Evolutionary conservation across 2,113 vertebrate genomes (phyloP), one percentile per base, ranked within the genome.

Genomic region (Climacteris rufus): DNA sequence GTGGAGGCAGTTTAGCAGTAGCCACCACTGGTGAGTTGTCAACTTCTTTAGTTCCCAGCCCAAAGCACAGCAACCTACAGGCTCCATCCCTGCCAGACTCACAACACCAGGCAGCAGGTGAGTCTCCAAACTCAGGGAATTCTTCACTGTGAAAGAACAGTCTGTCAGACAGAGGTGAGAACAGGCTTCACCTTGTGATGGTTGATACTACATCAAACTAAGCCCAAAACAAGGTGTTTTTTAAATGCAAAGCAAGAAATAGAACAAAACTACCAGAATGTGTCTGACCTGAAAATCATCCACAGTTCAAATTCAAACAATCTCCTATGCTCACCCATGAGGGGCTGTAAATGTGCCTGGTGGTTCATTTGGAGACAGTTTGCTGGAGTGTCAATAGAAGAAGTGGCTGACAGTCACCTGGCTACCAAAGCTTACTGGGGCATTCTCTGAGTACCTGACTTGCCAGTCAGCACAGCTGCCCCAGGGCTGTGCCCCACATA

Each of bases 401-500:
- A 54, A 53, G 54, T 23, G 57, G 9, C 40, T 77, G 63, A 7
- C 22, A 20, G 60, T 78, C 50, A 24, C 11, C 35, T 14, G 16
- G 15, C 25, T 56, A 16, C 57, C 72, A 44, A 7, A 52, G 35
- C 12, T 31, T 15, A 3, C 23, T 42, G 47, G n/a, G 63, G 47
- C 14, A 54, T 28, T 37, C 30, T 47, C 70, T 49, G n/a, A 47
- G 19, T 42, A 4, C 39, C 6, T 59, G 27, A 49, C 53, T 28
- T 31, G 31, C 28, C 35, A 30, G 44, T 37, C 20, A 25, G n/a
- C 2, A 0, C 49, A 23, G 37, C 19, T 71, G 74, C 44, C 52
- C 42, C 3, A 0, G 1, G 2, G 35, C 45, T n/a, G 7, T 15
- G 28, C n/a, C 63, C 11, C 50, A 31, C n/a, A 6, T 15, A 22